Conservation (phyloP, 2,113 vertebrate genomes). For the Vidua chalybeata region DNA sequence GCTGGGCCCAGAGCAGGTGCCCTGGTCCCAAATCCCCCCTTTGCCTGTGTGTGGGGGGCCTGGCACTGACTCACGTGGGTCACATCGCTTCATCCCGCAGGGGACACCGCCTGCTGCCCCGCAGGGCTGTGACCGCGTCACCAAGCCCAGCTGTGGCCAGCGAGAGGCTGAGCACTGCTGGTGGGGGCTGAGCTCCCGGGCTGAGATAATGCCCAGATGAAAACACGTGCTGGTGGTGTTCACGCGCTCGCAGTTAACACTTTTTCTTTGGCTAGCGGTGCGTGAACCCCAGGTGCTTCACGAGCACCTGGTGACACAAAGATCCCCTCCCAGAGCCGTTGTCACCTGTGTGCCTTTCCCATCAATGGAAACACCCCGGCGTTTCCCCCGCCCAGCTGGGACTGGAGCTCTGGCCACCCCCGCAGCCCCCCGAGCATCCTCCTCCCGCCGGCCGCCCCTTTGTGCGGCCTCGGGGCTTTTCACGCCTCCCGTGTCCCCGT, state of each 20-base stretch:
- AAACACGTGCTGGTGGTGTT: background rate
- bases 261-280: fast-evolving
- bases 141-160: background rate
- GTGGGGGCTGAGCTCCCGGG: background rate
- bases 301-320: fast-evolving
- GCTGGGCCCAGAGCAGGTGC: fast-evolving
- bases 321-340: background rate
- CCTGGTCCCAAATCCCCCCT: too few species aligned
- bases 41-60: fast-evolving
- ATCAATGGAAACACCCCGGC: background rate
- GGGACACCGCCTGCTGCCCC: background rate
- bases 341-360: background rate
- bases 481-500: background rate
- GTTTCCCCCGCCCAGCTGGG: background rate
- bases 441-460: background rate
- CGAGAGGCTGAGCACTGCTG: background rate
- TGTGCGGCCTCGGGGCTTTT: background rate
- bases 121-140: background rate
- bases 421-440: background rate
- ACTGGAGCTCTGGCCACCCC: background rate
- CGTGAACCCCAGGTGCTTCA: background rate
- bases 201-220: background rate
- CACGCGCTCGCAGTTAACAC: background rate
- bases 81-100: background rate
- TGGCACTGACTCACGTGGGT: background rate